phyloP scores from a whole-genome alignment of 1,140 invertebrate genomes.

The Bicyclus anynana region DNA sequence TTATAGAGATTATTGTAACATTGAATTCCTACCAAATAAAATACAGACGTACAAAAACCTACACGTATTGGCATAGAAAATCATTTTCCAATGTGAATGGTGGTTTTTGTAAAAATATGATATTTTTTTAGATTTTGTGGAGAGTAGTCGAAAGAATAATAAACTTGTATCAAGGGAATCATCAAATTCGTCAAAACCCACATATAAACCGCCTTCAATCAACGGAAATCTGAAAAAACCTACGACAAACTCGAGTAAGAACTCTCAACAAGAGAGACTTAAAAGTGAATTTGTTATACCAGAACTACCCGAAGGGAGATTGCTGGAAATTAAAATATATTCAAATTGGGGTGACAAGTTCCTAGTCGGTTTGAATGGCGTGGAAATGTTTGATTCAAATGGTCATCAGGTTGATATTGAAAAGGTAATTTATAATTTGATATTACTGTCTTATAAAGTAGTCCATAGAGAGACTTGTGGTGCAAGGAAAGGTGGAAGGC shows the following conservation, averaged over 20 bases:
- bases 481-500: background rate
- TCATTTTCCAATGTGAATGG: too few relatives aligned
- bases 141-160: conserved; percentile 26
- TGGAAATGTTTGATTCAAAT: conserved; percentile 85
- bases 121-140: conserved; percentile 36
- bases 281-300: conserved; percentile 80
- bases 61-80: too few relatives aligned
- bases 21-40: too few relatives aligned
- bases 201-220: conserved; percentile 15
- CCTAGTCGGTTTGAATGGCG: conserved; percentile 88
- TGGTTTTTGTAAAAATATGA: too few relatives aligned
- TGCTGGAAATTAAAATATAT: conserved; percentile 83
- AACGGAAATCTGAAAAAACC: conserved; percentile 38
- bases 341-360: conserved; percentile 91
- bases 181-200: conserved; percentile 24
- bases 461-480: background rate
- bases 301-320: conserved; percentile 83
- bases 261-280: conserved; percentile 33
- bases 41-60: too few relatives aligned
- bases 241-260: conserved; percentile 31
- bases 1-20: background rate
- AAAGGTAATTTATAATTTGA: conserved; percentile 64
- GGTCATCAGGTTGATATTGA: conserved; percentile 79
- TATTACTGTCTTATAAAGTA: background rate
- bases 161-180: conserved; percentile 27